A percentile compares a stretch with the other conserved stretches of the same genome.
Evolutionary conservation across 2,113 vertebrate species (phyloP).

Genomic region (Podiceps cristatus): DNA sequence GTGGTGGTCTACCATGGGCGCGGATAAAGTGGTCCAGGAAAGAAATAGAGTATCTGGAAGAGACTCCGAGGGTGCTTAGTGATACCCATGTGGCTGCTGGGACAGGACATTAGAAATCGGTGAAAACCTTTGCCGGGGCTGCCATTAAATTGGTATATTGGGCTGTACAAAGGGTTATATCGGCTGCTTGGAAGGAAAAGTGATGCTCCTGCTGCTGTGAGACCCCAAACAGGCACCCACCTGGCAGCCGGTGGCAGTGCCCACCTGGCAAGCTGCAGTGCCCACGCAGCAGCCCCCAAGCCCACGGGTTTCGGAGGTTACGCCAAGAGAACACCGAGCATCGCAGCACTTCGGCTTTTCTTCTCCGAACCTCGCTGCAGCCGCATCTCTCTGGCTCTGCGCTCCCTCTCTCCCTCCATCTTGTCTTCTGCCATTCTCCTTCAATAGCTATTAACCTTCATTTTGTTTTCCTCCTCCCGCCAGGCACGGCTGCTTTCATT

Average conservation of each 20-base stretch:
- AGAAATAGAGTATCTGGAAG: not conserved
- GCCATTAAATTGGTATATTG: not conserved
- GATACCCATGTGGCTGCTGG: not conserved
- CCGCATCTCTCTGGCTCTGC: not conserved
- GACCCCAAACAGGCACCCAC: not conserved
- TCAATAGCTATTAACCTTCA: not conserved
- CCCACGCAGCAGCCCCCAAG: not conserved
- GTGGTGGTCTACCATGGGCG: not conserved
- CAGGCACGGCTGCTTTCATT: not conserved
- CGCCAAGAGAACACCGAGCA: not conserved
- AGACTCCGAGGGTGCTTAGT: not conserved
- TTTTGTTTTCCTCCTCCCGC: not conserved
- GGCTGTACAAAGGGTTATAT: not conserved
- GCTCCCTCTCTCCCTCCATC: not conserved
- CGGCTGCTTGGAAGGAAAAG: not conserved
- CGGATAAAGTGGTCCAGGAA: not conserved
- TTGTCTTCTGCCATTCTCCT: not conserved
- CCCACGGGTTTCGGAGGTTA: fast-evolving
- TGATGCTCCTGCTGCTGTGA: not conserved
- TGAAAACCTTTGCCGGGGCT: not conserved
- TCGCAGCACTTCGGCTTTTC: not conserved
- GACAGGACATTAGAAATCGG: not conserved
- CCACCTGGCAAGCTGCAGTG: not conserved
- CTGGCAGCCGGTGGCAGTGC: not conserved
- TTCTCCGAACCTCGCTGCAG: not conserved